phyloP scores from a whole-genome alignment of 2,888 invertebrate species.

The Eucera pruinosa region DNA sequence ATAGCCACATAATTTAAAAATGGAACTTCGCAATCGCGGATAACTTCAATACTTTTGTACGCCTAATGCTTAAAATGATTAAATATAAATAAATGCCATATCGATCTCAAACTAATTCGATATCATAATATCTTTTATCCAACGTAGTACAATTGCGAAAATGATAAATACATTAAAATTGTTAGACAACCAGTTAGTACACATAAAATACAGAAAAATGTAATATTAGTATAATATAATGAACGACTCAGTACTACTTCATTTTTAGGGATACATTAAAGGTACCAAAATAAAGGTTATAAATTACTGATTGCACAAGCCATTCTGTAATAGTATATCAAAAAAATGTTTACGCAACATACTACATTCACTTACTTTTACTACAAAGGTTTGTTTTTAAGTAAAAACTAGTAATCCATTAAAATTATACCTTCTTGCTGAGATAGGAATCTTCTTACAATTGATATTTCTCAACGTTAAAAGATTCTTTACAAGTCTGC shows the following conservation, averaged over 20 bases:
- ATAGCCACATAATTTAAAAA: constrained; percentile 43
- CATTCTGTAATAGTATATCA: constrained; percentile 53
- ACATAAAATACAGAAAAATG: constrained; percentile 47
- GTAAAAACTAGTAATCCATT: constrained; percentile 55
- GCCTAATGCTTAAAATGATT: constrained; percentile 24
- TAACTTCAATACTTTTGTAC: constrained; percentile 34
- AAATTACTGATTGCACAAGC: constrained; percentile 64
- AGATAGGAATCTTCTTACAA: constrained; percentile 43
- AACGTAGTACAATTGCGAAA: constrained; percentile 30
- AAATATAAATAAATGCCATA: constrained; percentile 53
- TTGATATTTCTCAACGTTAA: constrained; percentile 45
- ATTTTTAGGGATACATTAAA: constrained; percentile 50
- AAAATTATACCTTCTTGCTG: constrained; percentile 48
- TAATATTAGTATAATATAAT: constrained; percentile 51
- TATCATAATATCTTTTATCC: constrained; percentile 38
- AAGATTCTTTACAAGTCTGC: constrained; percentile 57
- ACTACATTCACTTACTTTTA: constrained; percentile 54
- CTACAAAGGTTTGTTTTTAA: constrained; percentile 56
- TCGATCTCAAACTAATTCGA: constrained; percentile 31
- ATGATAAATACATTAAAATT: constrained; percentile 49
- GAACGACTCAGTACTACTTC: constrained; percentile 44
- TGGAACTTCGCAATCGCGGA: constrained; percentile 33
- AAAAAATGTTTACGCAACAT: constrained; percentile 53
- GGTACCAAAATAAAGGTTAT: constrained; percentile 59
- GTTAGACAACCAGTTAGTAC: constrained; percentile 59